Evolutionary conservation across 1,140 invertebrate genomes (phyloP).

Genomic region (Paracyclopina nana): DNA sequence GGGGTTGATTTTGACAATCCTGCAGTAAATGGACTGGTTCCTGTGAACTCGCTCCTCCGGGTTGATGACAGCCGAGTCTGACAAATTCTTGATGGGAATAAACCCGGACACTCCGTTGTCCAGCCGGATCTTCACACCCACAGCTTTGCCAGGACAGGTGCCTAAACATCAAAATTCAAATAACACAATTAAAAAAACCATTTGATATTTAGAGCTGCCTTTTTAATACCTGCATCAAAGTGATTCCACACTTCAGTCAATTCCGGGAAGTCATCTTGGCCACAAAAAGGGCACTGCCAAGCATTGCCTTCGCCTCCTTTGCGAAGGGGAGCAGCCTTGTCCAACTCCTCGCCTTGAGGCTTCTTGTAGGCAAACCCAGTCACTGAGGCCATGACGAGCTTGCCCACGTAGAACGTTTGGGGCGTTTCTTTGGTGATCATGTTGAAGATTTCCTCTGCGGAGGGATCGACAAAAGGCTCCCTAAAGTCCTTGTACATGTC

Average conservation of each 20-base stretch:
- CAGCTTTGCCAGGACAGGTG: slow-evolving; percentile 81
- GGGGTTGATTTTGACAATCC: slow-evolving; percentile 88
- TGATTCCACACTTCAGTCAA: slow-evolving; percentile 93
- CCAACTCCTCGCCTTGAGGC: slow-evolving; percentile 75
- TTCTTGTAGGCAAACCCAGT: slow-evolving; percentile 55
- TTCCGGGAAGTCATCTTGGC: slow-evolving; percentile 84
- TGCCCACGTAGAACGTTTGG: slow-evolving; percentile 82
- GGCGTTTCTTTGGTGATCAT: slow-evolving; percentile 90
- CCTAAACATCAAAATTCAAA: no score
- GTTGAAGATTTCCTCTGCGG: slow-evolving; percentile 72
- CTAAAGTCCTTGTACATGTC: slow-evolving; percentile 86
- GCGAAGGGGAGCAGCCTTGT: slow-evolving; percentile 80
- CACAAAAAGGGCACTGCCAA: slow-evolving; percentile 94
- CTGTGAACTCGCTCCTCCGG: slow-evolving; percentile 71
- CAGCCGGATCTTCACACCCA: slow-evolving; percentile 64
- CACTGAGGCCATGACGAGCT: slow-evolving; percentile 55
- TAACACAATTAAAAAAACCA: no score
- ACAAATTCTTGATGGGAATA: slow-evolving; percentile 63
- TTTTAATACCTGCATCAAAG: slow-evolving; percentile 88
- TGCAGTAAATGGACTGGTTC: slow-evolving; percentile 70
- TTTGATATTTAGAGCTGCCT: no score
- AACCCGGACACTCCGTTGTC: slow-evolving; percentile 90
- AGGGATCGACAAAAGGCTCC: slow-evolving; percentile 50
- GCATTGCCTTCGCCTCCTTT: slow-evolving; percentile 69
- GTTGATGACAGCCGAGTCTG: slow-evolving; percentile 78